phyloP scores from a whole-genome alignment of 2,888 invertebrate species.

The Isotomurus palustris region DNA sequence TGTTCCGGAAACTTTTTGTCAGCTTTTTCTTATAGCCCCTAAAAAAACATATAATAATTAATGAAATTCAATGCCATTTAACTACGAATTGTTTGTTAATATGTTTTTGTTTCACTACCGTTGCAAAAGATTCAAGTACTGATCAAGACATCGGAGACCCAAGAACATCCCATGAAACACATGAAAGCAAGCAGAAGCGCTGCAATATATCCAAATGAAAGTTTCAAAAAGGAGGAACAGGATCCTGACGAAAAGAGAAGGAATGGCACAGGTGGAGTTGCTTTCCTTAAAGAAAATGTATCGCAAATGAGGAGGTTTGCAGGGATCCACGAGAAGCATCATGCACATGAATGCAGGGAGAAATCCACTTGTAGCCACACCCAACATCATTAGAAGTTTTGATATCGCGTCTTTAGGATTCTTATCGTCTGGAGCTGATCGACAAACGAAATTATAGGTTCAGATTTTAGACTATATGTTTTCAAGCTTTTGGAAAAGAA shows the following conservation, averaged over 20 bases:
- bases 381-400: slow-evolving; percentile 11
- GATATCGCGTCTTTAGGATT: slow-evolving; percentile 14
- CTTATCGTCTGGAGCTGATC: not conserved
- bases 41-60: no score
- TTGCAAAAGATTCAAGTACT: slow-evolving; percentile 9
- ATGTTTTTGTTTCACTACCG: no score
- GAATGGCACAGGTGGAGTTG: not conserved
- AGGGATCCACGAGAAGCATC: slow-evolving; percentile 24
- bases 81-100: no score
- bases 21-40: not conserved
- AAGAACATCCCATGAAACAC: slow-evolving; percentile 20
- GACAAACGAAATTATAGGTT: no score
- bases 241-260: not conserved
- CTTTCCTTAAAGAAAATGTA: slow-evolving; percentile 16
- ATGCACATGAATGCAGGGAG: slow-evolving; percentile 19
- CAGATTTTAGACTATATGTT: not conserved
- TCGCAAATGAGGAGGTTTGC: slow-evolving; percentile 32
- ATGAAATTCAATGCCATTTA: no score
- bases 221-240: slow-evolving; percentile 16
- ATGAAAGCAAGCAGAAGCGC: slow-evolving; percentile 22
- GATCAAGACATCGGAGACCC: slow-evolving; percentile 23
- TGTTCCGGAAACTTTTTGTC: not conserved
- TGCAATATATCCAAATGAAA: slow-evolving; percentile 23
- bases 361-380: slow-evolving; percentile 20
- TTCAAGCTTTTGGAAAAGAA: no score